Conservation (phyloP, 2,888 invertebrate species). For the Hololepta plana region DNA sequence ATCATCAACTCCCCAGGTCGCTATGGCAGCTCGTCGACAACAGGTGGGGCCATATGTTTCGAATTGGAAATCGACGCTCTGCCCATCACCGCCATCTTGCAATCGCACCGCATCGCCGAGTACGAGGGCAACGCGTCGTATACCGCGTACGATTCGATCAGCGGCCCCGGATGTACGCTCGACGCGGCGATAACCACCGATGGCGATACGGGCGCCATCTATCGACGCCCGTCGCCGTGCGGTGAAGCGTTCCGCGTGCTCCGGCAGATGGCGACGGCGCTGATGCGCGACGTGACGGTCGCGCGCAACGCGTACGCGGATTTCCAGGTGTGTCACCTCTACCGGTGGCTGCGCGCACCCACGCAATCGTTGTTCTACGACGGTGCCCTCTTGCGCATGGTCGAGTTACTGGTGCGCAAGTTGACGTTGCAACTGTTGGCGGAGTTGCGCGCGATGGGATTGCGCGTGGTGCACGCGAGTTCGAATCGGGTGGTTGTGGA, state of each 20-base stretch:
- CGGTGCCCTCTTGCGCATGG: constrained; percentile 74
- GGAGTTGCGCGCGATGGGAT: constrained; percentile 83
- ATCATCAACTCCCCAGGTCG: too few species aligned
- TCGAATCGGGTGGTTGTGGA: constrained; percentile 82
- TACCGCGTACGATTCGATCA: too few species aligned
- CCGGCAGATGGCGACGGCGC: constrained; percentile 73
- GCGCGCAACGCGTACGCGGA: constrained; percentile 87
- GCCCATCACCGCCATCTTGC: too few species aligned
- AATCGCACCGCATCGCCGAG: too few species aligned
- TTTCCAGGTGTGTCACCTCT: constrained; percentile 90
- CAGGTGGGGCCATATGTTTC: too few species aligned
- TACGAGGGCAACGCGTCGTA: too few species aligned
- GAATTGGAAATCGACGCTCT: too few species aligned
- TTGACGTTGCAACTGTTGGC: constrained; percentile 81
- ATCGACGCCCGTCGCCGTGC: too few species aligned
- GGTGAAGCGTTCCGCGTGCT: constrained; percentile 79
- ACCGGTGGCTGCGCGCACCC: constrained; percentile 87
- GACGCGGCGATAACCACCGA: too few species aligned
- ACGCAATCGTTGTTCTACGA: constrained; percentile 82
- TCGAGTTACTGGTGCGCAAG: constrained; percentile 92
- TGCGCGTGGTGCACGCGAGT: constrained; percentile 78
- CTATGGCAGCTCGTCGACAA: too few species aligned
- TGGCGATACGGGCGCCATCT: too few species aligned
- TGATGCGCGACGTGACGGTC: constrained; percentile 82
- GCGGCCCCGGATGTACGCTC: too few species aligned